Evolutionary conservation across 2,113 vertebrate genomes (phyloP).

Genomic region (Elephas maximus): DNA sequence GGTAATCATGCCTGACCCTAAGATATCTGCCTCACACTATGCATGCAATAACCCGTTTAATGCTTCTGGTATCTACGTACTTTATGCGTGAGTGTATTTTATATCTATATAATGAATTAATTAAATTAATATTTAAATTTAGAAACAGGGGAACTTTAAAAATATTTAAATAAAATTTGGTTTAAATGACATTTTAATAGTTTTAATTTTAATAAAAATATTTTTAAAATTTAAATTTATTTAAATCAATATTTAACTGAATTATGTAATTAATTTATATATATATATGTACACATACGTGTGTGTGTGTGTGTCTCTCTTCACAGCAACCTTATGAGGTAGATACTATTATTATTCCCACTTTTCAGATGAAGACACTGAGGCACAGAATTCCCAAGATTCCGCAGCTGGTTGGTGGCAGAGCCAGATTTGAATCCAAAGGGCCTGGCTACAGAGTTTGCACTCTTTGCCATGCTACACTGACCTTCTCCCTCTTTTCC

Average conservation of each 20-base stretch:
- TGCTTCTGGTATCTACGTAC: neutral
- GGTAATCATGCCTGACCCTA: fast-evolving
- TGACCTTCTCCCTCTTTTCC: no score
- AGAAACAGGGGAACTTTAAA: no score
- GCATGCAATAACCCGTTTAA: neutral
- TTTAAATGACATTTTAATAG: no score
- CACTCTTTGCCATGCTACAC: fast-evolving
- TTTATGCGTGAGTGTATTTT: neutral
- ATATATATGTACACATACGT: no score
- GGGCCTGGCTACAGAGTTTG: neutral
- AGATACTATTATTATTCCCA: neutral
- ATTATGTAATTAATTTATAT: no score
- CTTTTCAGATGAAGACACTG: neutral
- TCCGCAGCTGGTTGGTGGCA: neutral
- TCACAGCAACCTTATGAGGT: neutral
- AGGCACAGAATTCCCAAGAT: neutral
- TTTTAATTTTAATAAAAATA: no score
- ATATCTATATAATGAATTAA: no score
- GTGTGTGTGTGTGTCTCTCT: neutral
- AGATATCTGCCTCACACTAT: fast-evolving
- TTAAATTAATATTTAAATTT: no score
- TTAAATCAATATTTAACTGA: no score
- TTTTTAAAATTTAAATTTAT: no score
- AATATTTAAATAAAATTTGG: no score
- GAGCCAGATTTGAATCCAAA: neutral